Conservation (phyloP, 2,888 invertebrate genomes). For the Trichopria drosophilae region DNA sequence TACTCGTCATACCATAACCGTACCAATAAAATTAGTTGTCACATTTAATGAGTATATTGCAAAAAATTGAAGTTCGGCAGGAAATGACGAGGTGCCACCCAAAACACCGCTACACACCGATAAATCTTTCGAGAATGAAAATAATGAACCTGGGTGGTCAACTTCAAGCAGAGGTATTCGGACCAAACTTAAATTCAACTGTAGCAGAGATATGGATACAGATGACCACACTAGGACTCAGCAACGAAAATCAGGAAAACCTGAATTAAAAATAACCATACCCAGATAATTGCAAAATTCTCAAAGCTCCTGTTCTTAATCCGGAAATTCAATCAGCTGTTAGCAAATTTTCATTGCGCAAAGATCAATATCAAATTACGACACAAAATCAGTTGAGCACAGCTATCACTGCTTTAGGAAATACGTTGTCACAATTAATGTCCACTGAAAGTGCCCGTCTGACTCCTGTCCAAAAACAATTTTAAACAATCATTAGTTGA, state of each 20-base stretch:
- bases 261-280: slow-evolving; percentile 12
- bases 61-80: too few relatives aligned
- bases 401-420: slow-evolving; percentile 11
- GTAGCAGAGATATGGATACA: slow-evolving; percentile 24
- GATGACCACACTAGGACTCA: slow-evolving; percentile 19
- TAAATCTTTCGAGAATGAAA: too few relatives aligned
- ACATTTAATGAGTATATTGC: neutral
- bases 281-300: neutral
- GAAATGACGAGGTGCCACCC: too few relatives aligned
- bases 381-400: slow-evolving; percentile 12
- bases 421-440: too few relatives aligned
- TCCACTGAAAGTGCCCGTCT: too few relatives aligned
- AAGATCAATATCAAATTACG: slow-evolving; percentile 3
- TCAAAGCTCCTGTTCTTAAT: slow-evolving; percentile 12
- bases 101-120: too few relatives aligned
- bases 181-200: slow-evolving; percentile 1
- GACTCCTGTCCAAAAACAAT: too few relatives aligned
- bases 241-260: slow-evolving; percentile 2
- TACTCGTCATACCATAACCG: too few relatives aligned
- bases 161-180: too few relatives aligned
- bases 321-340: slow-evolving; percentile 11
- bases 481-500: too few relatives aligned
- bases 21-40: neutral
- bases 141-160: too few relatives aligned
- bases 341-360: slow-evolving; percentile 2